Base-by-base conservation (phyloP, 2,113 vertebrate genomes). In the Pholis gunnellus region DNA sequence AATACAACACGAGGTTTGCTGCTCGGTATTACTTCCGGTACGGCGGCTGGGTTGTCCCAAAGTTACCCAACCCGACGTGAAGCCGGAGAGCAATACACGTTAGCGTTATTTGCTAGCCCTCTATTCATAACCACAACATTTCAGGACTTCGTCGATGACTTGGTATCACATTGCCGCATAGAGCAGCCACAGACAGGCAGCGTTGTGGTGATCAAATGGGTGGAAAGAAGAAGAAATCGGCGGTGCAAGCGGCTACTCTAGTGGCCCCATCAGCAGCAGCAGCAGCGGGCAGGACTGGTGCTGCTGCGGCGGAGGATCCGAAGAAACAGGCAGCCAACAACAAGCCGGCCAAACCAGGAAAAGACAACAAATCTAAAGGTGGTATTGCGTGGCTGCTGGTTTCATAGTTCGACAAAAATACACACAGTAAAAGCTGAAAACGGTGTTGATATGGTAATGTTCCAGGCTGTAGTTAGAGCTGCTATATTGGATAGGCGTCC, bases 151-250 rank as follows among this genome's bases (percentile, higher is more conserved):
- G 7, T 22, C 1, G 6, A 87, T 89, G 83, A 71, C 9, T 79
- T 52, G 27, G 1, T 42, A 25, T 13, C 52, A 4, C n/a, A 9
- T 40, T 2, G 17, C 0, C 4, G 29, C n/a, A 40, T 64, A 83
- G 48, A 50, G 15, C 9, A 57, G n/a, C 40, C 15, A 13, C 25
- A 54, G 13, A 1, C n/a, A 8, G 72, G 2, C 14, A 5, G 63
- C 20, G 9, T 42, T 64, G 42, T 18, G 11, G 52, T 54, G 48
- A 52, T 2, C 18, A 9, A 48, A 98, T 99, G 97, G 97, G 97
- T 0, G 97, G 97, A 27, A 98, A 98, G 75, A 98, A 97, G 89
- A 99, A 98, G 93, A 98, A 96, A 88, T 93, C 95, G 0, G 93
- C 91, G 27, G 74, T 73, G 3, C 84, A 85, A 14, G 87, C 88